Base-by-base conservation (phyloP, 2,797 vertebrate genomes). In the Poeciliopsis gracilis region DNA sequence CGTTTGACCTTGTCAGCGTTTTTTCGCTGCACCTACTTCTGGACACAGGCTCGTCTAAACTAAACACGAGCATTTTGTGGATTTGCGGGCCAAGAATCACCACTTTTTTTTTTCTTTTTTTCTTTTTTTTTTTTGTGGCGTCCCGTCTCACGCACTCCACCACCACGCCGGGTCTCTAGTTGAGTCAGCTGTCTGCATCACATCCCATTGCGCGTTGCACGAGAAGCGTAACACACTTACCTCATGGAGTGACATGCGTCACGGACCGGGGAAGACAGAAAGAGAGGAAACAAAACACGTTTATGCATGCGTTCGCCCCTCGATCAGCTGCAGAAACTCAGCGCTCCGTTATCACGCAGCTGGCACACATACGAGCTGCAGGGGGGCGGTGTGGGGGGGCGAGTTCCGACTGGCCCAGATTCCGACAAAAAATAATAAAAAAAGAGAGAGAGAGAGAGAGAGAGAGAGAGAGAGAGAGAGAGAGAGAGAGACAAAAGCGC, bases 1-100 rank as follows among this genome's bases (percentile, higher is more conserved):
- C 84, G 72, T 89, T 78, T 91, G 86, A 91, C 88, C 90, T 88
- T 90, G 89, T 75, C 77, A 25, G 25, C 11, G 30, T 73, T 53
- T 41, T 41, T 8, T 55, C n/a, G 1, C 28, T 45, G 3, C 69
- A 75, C n/a, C 69, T 53, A 74, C 81, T 73, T 8, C 47, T 2
- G 49, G 6, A 73, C 2, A 0, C 18, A 53, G n/a, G 13, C 55
- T 6, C 0, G 16, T 5, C 1, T 0, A 9, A 49, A 76, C 33
- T 3, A 33, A 77, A 77, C 72, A 82, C 30, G 12, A 66, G 82
- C 81, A 80, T 25, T 16, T 16, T 30, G 16, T 59, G 16, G 57
- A 55, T 25, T 61, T 61, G 12, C 4, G 16, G 20, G 36, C 33
- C 49, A 55, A 76, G 13, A n/a, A 66, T 51, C 20, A 25, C 5